Evolutionary conservation across 2,888 invertebrate genomes (phyloP), one percentile per base, ranked within the genome.

Genomic region (Synanthedon formicaeformis): DNA sequence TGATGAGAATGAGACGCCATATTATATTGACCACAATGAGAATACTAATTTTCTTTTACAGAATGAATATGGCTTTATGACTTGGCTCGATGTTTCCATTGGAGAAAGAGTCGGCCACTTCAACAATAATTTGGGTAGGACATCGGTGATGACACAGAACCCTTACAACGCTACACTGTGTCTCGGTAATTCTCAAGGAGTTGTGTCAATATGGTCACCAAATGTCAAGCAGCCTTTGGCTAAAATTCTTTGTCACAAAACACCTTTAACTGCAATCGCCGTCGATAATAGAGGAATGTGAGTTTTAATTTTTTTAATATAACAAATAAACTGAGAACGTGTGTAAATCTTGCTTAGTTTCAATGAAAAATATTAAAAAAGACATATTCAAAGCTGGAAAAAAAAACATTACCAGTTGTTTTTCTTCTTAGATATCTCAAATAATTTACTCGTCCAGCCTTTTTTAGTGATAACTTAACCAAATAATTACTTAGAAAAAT

Each of bases 161-260:
- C 98, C 98, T 0, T 91, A 91, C 66, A 99, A 99, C 84, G 99
- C 96, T 1, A 92, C 97, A 2, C 71, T 98, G 4, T 95, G 96
- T 67, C 81, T 96, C n/a, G 99, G 98, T 0, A 94, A 96, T 75
- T 89, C 94, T 0, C 94, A 94, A 78, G 98, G 98, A 13, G 93
- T 95, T 0, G 97, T 99, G 0, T 94, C 96, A 0, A 91, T 99
- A 90, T 99, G 99, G 99, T 92, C 96, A 4, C 99, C 99, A 0
- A 96, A 92, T 64, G 88, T 91, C 0, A 91, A 92, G 59, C 92
- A 96, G 56, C 95, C 98, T 0, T 81, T 99, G 50, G 96, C 94
- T 0, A 96, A 96, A 76, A 92, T 99, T 89, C 82, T 99, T 40
- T 97, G 97, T 67, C 99, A 99, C 73, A 90, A 91, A 62, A 91